phyloP scores from a whole-genome alignment of 2,797 vertebrate species.

The Sebastes itinus region DNA sequence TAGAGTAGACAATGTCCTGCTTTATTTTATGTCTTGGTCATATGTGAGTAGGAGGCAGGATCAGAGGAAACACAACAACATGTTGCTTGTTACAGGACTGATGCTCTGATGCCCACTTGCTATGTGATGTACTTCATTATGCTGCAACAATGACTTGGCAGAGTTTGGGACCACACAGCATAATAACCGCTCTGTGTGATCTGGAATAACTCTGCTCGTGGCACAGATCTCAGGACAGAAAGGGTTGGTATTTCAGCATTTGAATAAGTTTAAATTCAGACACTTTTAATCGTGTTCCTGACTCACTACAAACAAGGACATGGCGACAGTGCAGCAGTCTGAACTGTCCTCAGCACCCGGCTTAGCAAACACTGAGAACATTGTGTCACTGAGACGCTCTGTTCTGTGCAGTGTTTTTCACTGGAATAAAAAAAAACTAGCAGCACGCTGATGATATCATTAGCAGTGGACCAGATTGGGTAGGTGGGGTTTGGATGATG shows the following conservation, averaged over 20 bases:
- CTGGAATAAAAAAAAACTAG: constrained; percentile 28
- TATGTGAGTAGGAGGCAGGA: constrained; percentile 44
- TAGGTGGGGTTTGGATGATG: constrained; percentile 5
- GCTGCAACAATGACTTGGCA: constrained; percentile 56
- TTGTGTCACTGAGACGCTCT: constrained; percentile 45
- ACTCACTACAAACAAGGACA: constrained; percentile 18
- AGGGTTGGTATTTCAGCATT: neutral
- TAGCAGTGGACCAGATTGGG: constrained; percentile 32
- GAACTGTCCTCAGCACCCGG: neutral
- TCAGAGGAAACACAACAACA: constrained; percentile 46
- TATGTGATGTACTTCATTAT: constrained; percentile 49
- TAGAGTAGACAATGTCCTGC: constrained; percentile 66
- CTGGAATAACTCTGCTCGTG: neutral
- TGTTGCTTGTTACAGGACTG: constrained; percentile 43
- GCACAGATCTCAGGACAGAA: constrained; percentile 7
- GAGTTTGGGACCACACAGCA: constrained; percentile 17
- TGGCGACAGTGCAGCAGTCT: constrained; percentile 14
- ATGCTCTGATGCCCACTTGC: constrained; percentile 39
- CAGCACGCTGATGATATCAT: constrained; percentile 40
- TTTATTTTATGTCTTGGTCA: constrained; percentile 58
- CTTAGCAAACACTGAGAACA: constrained; percentile 59
- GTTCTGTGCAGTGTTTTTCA: constrained; percentile 10
- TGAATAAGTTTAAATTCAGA: neutral
- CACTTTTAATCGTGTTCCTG: constrained; percentile 5
- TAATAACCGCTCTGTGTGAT: constrained; percentile 33